Conservation (phyloP, 2,113 vertebrate species). For the Panthera tigris region DNA sequence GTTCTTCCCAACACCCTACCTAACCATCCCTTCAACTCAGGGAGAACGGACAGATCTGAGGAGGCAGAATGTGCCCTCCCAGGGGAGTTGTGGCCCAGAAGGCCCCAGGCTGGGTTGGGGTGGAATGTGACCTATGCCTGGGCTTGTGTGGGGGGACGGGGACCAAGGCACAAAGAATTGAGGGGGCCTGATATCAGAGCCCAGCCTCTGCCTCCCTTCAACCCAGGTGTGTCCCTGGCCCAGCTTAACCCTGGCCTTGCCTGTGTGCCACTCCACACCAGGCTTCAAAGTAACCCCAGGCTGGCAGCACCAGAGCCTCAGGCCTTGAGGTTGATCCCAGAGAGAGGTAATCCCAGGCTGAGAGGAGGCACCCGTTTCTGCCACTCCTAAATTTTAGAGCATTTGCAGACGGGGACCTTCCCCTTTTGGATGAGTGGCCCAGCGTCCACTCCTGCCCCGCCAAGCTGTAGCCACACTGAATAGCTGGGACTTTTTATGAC, state of each 20-base stretch:
- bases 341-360: not conserved
- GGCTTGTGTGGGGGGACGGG: not conserved
- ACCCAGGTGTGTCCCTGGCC: not conserved
- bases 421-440: not conserved
- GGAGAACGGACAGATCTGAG: not conserved
- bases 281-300: not conserved
- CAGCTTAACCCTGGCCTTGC: not conserved
- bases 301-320: not conserved
- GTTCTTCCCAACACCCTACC: not conserved
- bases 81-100: not conserved
- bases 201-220: not conserved
- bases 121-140: not conserved
- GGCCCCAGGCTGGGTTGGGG: not conserved
- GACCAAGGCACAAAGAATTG: not conserved
- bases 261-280: not conserved
- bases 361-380: not conserved
- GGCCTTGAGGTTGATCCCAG: not conserved
- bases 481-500: no score
- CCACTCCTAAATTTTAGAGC: not conserved
- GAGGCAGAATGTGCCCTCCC: not conserved
- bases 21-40: not conserved
- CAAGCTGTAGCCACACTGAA: not conserved
- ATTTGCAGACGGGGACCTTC: not conserved
- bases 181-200: not conserved
- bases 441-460: accelerated